These are phyloP conservation scores for Hippocampus barbouri DNA, from an alignment of 2,113 vertebrate species.

Conservation along the genomic window DNA sequence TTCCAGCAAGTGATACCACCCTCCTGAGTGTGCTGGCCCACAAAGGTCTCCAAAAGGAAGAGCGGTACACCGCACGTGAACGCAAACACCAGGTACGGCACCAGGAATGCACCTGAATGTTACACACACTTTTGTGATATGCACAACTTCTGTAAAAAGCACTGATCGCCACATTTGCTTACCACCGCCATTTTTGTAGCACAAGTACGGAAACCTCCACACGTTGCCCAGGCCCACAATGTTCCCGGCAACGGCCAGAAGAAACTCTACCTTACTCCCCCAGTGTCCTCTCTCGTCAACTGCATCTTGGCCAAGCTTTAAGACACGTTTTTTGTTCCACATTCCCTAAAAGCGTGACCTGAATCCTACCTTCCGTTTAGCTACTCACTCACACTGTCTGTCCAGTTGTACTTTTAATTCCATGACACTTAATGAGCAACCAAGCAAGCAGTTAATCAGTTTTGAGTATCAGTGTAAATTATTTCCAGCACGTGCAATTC, in stretches of 20 bases:
- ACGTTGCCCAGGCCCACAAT: slow-evolving; percentile 74
- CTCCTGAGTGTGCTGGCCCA: slow-evolving; percentile 72
- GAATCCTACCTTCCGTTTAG: neutral
- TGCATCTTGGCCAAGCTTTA: neutral
- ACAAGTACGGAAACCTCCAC: slow-evolving; percentile 76
- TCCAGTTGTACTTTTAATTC: neutral
- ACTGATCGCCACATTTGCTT: slow-evolving; percentile 15
- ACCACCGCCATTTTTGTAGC: slow-evolving; percentile 78
- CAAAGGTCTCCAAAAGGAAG: slow-evolving; percentile 67
- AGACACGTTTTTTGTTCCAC: slow-evolving; percentile 1
- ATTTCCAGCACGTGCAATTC: neutral
- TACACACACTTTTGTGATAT: neutral
- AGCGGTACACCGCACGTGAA: slow-evolving; percentile 67
- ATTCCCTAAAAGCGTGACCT: neutral
- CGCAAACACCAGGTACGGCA: slow-evolving; percentile 72
- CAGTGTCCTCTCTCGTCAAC: slow-evolving; percentile 69
- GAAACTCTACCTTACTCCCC: slow-evolving; percentile 66
- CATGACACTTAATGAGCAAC: slow-evolving; percentile 1
- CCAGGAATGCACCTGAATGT: slow-evolving; percentile 68
- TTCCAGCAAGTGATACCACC: slow-evolving; percentile 70
- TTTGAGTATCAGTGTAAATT: neutral
- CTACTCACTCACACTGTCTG: neutral
- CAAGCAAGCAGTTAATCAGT: slow-evolving; percentile 1
- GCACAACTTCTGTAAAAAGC: neutral
- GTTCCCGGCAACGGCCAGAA: slow-evolving; percentile 70